Conservation (phyloP, 2,888 invertebrate species). For the Rambutsinella grinnellia region DNA sequence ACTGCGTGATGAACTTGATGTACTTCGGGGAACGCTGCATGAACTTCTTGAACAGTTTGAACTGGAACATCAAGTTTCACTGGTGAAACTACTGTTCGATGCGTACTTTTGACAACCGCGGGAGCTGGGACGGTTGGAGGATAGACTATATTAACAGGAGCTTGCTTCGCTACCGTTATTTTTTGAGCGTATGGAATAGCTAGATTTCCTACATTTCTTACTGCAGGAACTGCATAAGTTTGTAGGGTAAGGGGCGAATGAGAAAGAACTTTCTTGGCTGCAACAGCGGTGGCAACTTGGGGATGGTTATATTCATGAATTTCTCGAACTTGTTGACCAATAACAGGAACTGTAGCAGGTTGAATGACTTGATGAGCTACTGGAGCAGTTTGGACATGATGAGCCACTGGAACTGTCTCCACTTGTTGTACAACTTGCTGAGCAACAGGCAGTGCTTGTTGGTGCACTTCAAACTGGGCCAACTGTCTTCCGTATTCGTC, state of each 20-base stretch:
- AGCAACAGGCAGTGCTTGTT: background rate
- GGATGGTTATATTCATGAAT: background rate
- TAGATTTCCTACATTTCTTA: constrained; percentile 20
- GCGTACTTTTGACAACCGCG: constrained; percentile 19
- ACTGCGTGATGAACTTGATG: background rate
- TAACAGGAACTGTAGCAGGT: background rate
- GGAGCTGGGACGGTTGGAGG: constrained; percentile 10
- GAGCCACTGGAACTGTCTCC: background rate
- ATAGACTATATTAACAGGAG: background rate
- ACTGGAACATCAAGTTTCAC: constrained; percentile 9
- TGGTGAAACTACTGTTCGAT: constrained; percentile 23
- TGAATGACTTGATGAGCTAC: constrained; percentile 11
- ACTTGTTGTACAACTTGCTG: background rate
- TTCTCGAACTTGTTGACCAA: constrained; percentile 4
- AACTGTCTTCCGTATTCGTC: constrained; percentile 19
- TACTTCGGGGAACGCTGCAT: background rate
- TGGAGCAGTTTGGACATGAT: no score
- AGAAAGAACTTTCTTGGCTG: background rate
- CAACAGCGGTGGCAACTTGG: background rate
- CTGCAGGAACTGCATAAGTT: constrained; percentile 22
- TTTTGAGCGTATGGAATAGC: constrained; percentile 23
- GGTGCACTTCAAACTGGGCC: background rate
- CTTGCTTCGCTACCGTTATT: background rate
- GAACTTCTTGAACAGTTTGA: constrained; percentile 2
- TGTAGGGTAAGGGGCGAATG: constrained; percentile 20